Base-by-base conservation (phyloP, 2,113 vertebrate genomes). In the Acrocephalus kingi region DNA sequence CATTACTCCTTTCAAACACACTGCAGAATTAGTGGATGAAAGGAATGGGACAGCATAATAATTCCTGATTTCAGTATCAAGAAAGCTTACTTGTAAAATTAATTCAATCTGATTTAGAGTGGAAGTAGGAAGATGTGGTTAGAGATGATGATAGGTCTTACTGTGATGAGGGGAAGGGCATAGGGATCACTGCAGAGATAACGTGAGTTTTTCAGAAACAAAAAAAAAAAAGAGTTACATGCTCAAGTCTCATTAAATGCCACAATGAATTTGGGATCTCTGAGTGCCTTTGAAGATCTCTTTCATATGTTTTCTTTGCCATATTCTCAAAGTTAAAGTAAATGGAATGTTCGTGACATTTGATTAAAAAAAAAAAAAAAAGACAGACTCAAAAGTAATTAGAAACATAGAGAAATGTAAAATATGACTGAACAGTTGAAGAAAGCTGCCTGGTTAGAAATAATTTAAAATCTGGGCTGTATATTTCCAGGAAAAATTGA, bases 1-100 rank as follows among this genome's bases (percentile, higher is more conserved):
- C 74, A 91, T 91, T 87, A 85, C 73, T 94, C 58, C 49, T 89
- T 95, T 96, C 73, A 85, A 66, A 93, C 9, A 8, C 52, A 31
- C 90, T 64, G 45, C 25, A 81, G 63, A 93, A 88, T 90, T 77
- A 90, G 39, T 19, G 22, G 64, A 55, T 90, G 61, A 94, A 96
- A 75, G 41, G 63, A 92, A 74, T 6, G 27, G 64, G 61, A 59
- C 39, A 88, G 28, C 30, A 41, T 74, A 74, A 83, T 85, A 61
- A 86, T 83, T 77, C 31, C 51, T 39, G 33, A 77, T 86, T 95
- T 96, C 51, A 35, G 51, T 74, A 74, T 84, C 89, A 94, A 75
- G 55, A 84, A 96, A 84, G 5, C 15, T 55, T 69, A 43, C 59
- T 64, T 61, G 72, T 84, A 94, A 80, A 93, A 93, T 90, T 80